Evolutionary conservation across 2,797 vertebrate species (phyloP), one percentile per base, ranked within the genome.

Genomic region (Pseudomugil gertrudae): DNA sequence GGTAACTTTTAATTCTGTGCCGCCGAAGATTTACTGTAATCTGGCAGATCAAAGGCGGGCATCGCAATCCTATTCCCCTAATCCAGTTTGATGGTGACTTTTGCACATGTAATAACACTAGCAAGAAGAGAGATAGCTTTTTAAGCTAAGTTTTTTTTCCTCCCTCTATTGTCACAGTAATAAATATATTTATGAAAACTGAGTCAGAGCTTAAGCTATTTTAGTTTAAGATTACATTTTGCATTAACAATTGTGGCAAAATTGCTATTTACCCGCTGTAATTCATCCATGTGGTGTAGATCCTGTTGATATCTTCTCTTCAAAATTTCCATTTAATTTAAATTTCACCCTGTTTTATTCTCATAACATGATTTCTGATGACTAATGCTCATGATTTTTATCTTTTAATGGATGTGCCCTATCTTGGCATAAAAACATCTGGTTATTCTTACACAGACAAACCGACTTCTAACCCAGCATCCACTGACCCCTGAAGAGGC

Each of bases 21-120:
- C 76, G 48, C 51, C 64, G 86, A 89, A 86, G 89, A 92, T 93
- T 93, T 91, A 90, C 90, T 90, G 90, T 94, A 94, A 95, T 95
- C 93, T 94, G 87, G 59, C 84, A 91, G 93, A 94, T 95, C 93
- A 95, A 95, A 95, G 93, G 66, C 79, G 48, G 80, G 81, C 86
- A 86, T 83, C 45, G 69, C 89, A 92, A 93, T 94, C 93, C 92
- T 90, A 87, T 93, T 93, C 84, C 83, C 81, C 69, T 93, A 93
- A 94, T 94, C 93, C 90, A 63, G 84, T 92, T 87, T 90, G 90
- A 93, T 90, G 84, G 83, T 78, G 89, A 92, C 90, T 90, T 85
- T 85, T 92, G 85, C 86, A 78, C 83, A 89, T 92, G 90, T 91
- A 92, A 90, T 89, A 90, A 90, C 79, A 67, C 84, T 68, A 62